phyloP scores from a whole-genome alignment of 2,797 vertebrate genomes.

The Poeciliopsis infans region DNA sequence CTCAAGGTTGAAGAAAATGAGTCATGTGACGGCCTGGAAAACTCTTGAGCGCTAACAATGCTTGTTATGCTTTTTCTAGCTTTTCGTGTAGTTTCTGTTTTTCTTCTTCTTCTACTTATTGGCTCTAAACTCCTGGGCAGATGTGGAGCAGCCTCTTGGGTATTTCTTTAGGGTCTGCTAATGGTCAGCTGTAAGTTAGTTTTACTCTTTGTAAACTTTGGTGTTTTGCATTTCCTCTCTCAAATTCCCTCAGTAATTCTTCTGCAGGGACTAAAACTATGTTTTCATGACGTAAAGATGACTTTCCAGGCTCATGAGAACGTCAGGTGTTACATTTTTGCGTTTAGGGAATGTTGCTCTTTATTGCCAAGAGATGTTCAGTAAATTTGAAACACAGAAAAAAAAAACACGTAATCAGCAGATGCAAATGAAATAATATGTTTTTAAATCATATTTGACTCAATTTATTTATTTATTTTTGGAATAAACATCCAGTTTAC shows the following conservation, averaged over 20 bases:
- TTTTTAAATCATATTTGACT: not conserved
- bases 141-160: conserved; percentile 35
- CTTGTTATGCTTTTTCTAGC: conserved; percentile 59
- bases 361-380: not conserved
- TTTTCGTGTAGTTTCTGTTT: conserved; percentile 41
- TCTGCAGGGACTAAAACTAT: conserved; percentile 4
- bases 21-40: conserved; percentile 46
- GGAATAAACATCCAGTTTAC: not conserved
- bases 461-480: too few relatives aligned
- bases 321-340: not conserved
- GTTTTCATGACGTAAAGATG: conserved; percentile 6
- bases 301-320: not conserved
- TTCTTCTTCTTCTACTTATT: conserved; percentile 42
- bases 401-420: not conserved
- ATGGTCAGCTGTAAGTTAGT: conserved; percentile 39
- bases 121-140: conserved; percentile 48
- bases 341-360: not conserved
- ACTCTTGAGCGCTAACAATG: conserved; percentile 28
- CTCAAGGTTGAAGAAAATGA: conserved; percentile 58
- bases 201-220: conserved; percentile 28
- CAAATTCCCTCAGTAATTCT: conserved; percentile 11
- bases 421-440: not conserved
- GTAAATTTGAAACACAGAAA: not conserved
- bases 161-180: conserved; percentile 25
- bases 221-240: conserved; percentile 16